phyloP scores from a whole-genome alignment of 30 jellyfish, hydroid and myxozoan species.

The Aurelia sp. region DNA sequence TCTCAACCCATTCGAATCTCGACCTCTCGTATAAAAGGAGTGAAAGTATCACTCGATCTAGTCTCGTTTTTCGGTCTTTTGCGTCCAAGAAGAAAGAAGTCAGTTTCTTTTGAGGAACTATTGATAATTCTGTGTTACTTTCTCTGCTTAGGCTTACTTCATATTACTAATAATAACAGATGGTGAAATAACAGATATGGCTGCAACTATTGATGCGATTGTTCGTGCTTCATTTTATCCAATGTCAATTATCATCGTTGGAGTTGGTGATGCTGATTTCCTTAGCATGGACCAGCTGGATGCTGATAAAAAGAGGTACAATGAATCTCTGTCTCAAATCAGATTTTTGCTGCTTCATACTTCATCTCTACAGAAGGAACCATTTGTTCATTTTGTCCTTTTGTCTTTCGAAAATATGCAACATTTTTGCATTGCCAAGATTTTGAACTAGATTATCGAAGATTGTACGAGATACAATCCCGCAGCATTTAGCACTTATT shows the following conservation, averaged over 20 bases:
- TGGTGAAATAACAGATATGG: conserved; percentile 93
- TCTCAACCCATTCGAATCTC: too few species aligned
- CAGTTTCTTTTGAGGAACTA: too few species aligned
- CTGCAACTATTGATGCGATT: conserved; percentile 74
- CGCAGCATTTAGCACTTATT: too few species aligned
- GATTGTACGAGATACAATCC: neutral
- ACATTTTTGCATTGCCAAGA: too few species aligned
- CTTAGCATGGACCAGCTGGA: conserved; percentile 81
- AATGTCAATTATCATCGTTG: conserved; percentile 87
- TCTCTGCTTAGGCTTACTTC: conserved; percentile 68
- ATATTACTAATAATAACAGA: conserved; percentile 81
- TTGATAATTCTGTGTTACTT: neutral
- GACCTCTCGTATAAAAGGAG: too few species aligned
- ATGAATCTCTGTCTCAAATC: neutral
- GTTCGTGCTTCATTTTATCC: conserved; percentile 86
- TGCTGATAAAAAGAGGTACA: conserved; percentile 77
- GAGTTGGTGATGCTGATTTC: conserved; percentile 91
- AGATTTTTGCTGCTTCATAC: too few species aligned
- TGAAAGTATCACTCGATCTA: too few species aligned
- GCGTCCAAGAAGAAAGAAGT: too few species aligned
- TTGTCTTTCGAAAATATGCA: too few species aligned
- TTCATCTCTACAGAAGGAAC: too few species aligned
- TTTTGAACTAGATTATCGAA: neutral
- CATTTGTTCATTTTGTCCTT: too few species aligned
- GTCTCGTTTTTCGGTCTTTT: too few species aligned